A percentile compares a stretch with the other conserved stretches of the same genome.
Conservation (phyloP, 1,140 invertebrate genomes). For the Tribolium madens region DNA sequence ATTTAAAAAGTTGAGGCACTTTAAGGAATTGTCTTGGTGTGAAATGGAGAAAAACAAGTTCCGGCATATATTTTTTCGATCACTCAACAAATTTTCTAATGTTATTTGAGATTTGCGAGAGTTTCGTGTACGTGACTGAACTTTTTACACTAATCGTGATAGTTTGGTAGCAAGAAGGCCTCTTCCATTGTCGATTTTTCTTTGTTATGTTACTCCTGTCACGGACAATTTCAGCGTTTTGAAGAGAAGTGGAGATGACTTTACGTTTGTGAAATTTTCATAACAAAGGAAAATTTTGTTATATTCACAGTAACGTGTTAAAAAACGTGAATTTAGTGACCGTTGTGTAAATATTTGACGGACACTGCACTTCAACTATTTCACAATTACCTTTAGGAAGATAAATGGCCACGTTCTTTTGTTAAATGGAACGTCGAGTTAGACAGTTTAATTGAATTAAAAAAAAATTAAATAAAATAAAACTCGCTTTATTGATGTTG, state of each 20-base stretch:
- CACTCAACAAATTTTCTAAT: not conserved
- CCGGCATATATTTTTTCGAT: too few species aligned
- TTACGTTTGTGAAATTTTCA: too few species aligned
- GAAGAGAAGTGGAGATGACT: too few species aligned
- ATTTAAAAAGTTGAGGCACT: not conserved
- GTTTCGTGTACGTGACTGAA: not conserved
- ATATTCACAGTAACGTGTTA: too few species aligned
- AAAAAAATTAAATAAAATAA: not conserved
- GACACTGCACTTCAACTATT: not conserved
- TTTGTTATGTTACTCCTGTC: not conserved
- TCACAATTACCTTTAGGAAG: not conserved
- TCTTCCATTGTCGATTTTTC: not conserved
- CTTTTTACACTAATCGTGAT: not conserved
- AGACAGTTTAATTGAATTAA: not conserved
- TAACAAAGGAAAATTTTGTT: too few species aligned
- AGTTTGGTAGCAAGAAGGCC: not conserved
- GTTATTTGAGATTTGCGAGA: not conserved
- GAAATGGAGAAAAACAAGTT: not conserved
- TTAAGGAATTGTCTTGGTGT: not conserved
- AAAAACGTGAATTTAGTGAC: too few species aligned
- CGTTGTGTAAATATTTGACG: not conserved
- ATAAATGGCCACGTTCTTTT: not conserved
- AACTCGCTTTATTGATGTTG: too few species aligned
- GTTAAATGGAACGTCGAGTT: not conserved
- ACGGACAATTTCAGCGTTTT: not conserved